Base-by-base conservation (phyloP, 2,888 invertebrate genomes). In the Cheiracanthium punctorium region DNA sequence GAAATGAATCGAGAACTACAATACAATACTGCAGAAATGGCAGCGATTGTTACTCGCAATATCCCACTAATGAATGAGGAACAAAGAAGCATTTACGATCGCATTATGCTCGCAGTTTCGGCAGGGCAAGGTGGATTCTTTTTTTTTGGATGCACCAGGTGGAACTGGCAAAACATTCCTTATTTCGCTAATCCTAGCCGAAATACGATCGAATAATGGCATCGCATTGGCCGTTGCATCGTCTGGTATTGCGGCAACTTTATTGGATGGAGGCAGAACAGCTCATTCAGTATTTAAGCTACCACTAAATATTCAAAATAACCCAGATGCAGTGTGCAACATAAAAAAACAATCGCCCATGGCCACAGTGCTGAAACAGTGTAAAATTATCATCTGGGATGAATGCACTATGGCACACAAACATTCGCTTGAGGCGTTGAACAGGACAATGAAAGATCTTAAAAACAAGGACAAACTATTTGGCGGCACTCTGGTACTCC, bases 151-250 rank as follows among this genome's bases (percentile, higher is more conserved):
- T 90, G 91, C 90, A 69, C 90, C 91, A 24, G 91, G 91, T 17
- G 91, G 92, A 17, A 92, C 91, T 58, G 92, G 92, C 10, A 92
- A 92, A 90, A 92, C 91, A n/a, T 92, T 91, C 87, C 81, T 92
- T 0, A 91, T 92, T 65, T 90, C 90, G 37, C 82, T 91, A 37
- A 80, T 92, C 33, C 88, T 92, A 10, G 91, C 91, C 14, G 82
- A 89, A 73, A 89, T 92, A 79, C 89, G 91, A 80, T 89, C 89
- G 48, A 73, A 90, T 85, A 89, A 90, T 87, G 81, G n/a, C n/a
- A 17, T 48, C 12, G 48, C 12, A 48, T 37, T 48, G 12, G 48
- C 48, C 12, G n/a, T 48, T 48, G 48, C 48, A 48, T 48, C 48
- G 14, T 48, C 17, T 48, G 48, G 48, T 17, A 48, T 48, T 17